These are phyloP conservation scores for Florisuga fusca DNA, from an alignment of 2,797 vertebrate genomes.

Conservation along the genomic window DNA sequence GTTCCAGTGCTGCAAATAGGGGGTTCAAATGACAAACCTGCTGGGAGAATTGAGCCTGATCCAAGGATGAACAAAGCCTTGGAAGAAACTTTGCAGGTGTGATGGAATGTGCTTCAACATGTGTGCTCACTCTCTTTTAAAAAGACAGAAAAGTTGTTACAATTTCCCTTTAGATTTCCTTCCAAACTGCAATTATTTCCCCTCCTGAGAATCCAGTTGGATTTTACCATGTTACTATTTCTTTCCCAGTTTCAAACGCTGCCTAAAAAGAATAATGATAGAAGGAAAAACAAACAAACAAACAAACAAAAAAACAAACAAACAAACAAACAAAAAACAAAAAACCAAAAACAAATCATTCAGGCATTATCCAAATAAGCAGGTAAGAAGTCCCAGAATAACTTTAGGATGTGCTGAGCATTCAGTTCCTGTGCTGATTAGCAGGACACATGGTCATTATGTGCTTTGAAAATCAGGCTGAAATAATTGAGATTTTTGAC, in stretches of 20 bases:
- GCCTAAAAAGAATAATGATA: background rate
- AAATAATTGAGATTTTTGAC: background rate
- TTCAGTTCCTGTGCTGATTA: background rate
- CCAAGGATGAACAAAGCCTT: background rate
- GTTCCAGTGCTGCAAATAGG: background rate
- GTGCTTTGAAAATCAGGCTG: background rate
- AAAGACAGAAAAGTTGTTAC: background rate
- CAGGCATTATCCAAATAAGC: background rate
- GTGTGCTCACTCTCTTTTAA: background rate
- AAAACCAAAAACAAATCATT: too few species aligned
- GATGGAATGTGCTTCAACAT: background rate
- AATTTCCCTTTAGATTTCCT: background rate
- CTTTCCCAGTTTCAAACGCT: background rate
- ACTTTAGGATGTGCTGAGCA: background rate
- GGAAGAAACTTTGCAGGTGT: background rate
- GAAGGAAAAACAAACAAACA: too few species aligned
- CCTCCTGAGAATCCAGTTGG: background rate
- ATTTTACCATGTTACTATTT: background rate
- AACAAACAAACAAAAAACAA: too few species aligned
- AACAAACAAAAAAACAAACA: too few species aligned
- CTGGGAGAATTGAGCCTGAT: background rate
- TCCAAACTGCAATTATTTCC: background rate
- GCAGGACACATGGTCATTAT: background rate
- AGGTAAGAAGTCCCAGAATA: background rate
- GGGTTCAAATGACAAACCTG: background rate